A percentile compares a stretch with the other conserved stretches of the same genome.
phyloP scores from a whole-genome alignment of 2,888 invertebrate genomes.

The Cephonodes hylas region DNA sequence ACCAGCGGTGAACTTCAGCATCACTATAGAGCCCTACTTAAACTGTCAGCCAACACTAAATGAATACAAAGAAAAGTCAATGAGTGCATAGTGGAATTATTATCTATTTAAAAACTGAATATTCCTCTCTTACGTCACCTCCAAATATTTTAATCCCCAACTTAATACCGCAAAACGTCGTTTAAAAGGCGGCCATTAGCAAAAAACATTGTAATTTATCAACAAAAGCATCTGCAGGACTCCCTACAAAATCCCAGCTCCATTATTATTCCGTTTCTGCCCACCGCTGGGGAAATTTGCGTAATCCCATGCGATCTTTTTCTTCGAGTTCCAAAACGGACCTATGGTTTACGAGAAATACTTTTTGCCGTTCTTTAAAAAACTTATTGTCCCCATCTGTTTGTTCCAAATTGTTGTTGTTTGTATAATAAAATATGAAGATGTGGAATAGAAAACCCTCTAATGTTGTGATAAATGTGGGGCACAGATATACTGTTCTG shows the following conservation, averaged over 20 bases:
- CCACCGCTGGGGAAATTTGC: constrained; percentile 63
- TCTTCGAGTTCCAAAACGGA: constrained; percentile 24
- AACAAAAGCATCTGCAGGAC: constrained; percentile 60
- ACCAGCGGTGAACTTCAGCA: too few species aligned
- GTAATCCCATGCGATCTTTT: constrained; percentile 60
- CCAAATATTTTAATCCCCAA: neutral
- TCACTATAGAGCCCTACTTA: too few species aligned
- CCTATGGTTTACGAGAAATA: neutral
- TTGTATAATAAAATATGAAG: neutral
- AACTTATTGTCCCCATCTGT: neutral
- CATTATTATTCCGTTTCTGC: constrained; percentile 69
- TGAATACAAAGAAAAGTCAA: too few species aligned
- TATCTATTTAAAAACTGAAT: neutral
- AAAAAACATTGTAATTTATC: constrained; percentile 74
- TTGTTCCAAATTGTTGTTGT: neutral
- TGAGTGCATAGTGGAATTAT: too few species aligned
- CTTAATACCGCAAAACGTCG: constrained; percentile 19
- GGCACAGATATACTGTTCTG: too few species aligned
- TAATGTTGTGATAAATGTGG: too few species aligned
- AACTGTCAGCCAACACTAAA: too few species aligned
- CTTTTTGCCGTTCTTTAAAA: neutral
- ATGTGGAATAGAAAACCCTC: too few species aligned
- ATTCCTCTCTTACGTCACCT: neutral
- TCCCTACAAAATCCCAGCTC: constrained; percentile 56
- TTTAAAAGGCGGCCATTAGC: constrained; percentile 58